Evolutionary conservation across 2,797 vertebrate species (phyloP).

Genomic region (Hemitrygon akajei): DNA sequence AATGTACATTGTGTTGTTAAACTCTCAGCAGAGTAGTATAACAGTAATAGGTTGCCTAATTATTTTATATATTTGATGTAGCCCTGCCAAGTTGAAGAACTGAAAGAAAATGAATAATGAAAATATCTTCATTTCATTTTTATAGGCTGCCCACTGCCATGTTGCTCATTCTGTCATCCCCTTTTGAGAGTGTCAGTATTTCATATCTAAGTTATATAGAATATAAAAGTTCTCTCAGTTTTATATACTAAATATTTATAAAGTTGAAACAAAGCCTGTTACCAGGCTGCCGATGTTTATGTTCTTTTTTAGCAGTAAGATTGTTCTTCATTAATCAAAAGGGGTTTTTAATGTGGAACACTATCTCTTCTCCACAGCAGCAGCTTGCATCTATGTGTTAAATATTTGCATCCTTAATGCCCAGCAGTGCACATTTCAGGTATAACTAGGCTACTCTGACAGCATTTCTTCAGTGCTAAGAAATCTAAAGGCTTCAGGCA

Average conservation of each 20-base stretch:
- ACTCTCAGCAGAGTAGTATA: neutral
- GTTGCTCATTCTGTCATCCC: neutral
- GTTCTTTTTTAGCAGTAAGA: neutral
- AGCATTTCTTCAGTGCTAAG: too few relatives aligned
- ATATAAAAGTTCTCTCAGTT: neutral
- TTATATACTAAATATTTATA: neutral
- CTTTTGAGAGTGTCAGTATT: neutral
- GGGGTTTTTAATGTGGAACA: neutral
- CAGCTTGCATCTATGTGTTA: neutral
- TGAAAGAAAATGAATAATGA: constrained; percentile 15
- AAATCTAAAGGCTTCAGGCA: too few relatives aligned
- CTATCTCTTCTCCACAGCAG: neutral
- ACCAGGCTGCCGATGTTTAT: neutral
- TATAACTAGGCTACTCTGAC: too few relatives aligned
- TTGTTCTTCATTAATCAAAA: neutral
- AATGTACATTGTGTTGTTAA: neutral
- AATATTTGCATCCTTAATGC: neutral
- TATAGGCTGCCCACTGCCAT: neutral
- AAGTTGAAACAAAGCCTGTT: neutral
- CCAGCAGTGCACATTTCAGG: too few relatives aligned
- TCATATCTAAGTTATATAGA: neutral
- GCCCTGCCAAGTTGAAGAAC: constrained; percentile 13
- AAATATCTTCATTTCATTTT: neutral
- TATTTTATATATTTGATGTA: constrained; percentile 17
- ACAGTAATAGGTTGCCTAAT: neutral